Percentiles rank a stretch among this genome's conserved stretches.
These are phyloP conservation scores for Micrastur ruficollis DNA, from an alignment of 2,797 vertebrate species.

Conservation along the genomic window DNA sequence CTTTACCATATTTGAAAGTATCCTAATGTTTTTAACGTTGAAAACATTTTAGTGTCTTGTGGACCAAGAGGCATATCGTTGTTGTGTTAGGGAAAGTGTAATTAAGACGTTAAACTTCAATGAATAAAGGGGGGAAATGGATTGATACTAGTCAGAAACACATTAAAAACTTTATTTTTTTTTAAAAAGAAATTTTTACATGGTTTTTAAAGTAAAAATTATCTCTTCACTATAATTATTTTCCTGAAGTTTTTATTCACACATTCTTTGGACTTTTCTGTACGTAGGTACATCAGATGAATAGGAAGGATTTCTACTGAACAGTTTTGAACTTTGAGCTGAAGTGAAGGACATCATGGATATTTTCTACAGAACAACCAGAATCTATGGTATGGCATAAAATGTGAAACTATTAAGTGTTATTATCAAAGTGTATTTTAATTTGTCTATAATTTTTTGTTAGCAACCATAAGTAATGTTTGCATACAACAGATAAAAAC, in stretches of 20 bases:
- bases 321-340: background rate
- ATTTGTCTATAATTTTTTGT: background rate
- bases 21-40: background rate
- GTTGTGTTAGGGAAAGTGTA: background rate
- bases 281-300: background rate
- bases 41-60: background rate
- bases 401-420: background rate
- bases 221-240: background rate
- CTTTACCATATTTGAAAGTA: background rate
- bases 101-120: background rate
- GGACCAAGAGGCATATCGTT: background rate
- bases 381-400: background rate
- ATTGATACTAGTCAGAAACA: background rate
- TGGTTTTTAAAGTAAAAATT: background rate
- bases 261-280: background rate
- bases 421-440: background rate
- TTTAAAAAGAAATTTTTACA: accelerated
- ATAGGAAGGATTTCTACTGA: background rate
- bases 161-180: background rate
- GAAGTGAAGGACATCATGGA: background rate
- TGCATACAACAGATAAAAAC: background rate
- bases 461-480: background rate
- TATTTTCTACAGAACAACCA: background rate
- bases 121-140: background rate
- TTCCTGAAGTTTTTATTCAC: background rate